Evolutionary conservation across 2,113 vertebrate genomes (phyloP), one percentile per base, ranked within the genome.

Genomic region (Sylvia atricapilla): DNA sequence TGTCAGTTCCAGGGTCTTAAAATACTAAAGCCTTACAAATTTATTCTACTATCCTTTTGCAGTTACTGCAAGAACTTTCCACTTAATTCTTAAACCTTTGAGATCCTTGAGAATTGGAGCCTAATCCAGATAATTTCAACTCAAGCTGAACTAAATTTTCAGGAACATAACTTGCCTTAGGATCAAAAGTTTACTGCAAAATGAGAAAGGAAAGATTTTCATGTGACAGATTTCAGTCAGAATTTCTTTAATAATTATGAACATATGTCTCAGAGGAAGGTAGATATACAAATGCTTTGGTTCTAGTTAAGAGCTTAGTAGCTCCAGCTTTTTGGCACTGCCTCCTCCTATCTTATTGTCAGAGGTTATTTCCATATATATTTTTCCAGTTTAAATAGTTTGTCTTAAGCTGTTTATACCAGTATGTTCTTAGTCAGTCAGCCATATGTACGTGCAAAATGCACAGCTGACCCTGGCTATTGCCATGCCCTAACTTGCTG

Each of bases 261-360:
- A 2, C 10, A 24, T 7, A 10, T 47, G 9, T 8, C 27, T 83
- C 15, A 70, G 56, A 21, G 24, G 31, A 91, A 74, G 28, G 25
- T 5, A 47, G 37, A 22, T 19, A 39, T 5, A 17, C 30, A 30
- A 92, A 49, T 92, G 13, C 15, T 43, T 43, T 70, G 31, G 24
- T 50, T 67, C 0, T 0, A 4, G 5, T 67, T 67, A 49, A 39
- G 35, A 39, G 4, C 35, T 73, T 63, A 46, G 18, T 59, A 44
- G 14, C 15, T 55, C 39, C 28, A 76, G 31, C 19, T 52, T 80
- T 77, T 81, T 27, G 22, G 24, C 11, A 31, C 9, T 66, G 6
- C 15, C 10, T 64, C 69, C 9, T 87, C 9, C 33, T 84, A 24
- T 63, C 23, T 60, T 35, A 56, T 69, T 78, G 62, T 62, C 20